Evolutionary conservation across 2,113 vertebrate species (phyloP).

Genomic region (Vimba vimba): DNA sequence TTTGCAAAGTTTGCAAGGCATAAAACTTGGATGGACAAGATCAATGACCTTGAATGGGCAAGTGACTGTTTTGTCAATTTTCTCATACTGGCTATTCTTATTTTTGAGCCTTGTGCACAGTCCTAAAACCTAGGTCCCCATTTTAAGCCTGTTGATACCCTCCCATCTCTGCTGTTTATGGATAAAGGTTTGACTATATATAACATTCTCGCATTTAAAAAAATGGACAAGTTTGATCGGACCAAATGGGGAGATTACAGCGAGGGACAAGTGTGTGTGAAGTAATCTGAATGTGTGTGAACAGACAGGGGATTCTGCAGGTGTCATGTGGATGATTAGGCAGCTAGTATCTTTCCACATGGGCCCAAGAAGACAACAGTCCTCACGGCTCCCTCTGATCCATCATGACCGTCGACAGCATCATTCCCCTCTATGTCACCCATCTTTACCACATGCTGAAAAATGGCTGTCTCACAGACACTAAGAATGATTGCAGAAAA

Average conservation of each 20-base stretch:
- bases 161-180: not conserved
- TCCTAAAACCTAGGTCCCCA: not conserved
- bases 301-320: conserved; percentile 62
- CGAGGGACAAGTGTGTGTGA: not conserved
- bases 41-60: too few species aligned
- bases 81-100: too few species aligned
- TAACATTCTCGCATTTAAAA: not conserved
- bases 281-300: conserved; percentile 54
- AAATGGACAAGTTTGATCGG: not conserved
- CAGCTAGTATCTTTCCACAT: conserved; percentile 84
- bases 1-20: too few species aligned
- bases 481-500: conserved; percentile 87
- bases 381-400: conserved; percentile 84
- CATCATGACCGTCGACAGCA: conserved; percentile 87
- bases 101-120: too few species aligned
- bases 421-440: conserved; percentile 93
- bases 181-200: not conserved
- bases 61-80: too few species aligned
- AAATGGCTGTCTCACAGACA: conserved; percentile 83
- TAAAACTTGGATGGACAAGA: too few species aligned
- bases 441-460: conserved; percentile 80
- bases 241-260: not conserved
- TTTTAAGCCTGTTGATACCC: not conserved
- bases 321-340: conserved; percentile 86
- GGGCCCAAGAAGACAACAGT: conserved; percentile 76